Evolutionary conservation across 2,113 vertebrate species (phyloP).

Genomic region (Nibea coibor): DNA sequence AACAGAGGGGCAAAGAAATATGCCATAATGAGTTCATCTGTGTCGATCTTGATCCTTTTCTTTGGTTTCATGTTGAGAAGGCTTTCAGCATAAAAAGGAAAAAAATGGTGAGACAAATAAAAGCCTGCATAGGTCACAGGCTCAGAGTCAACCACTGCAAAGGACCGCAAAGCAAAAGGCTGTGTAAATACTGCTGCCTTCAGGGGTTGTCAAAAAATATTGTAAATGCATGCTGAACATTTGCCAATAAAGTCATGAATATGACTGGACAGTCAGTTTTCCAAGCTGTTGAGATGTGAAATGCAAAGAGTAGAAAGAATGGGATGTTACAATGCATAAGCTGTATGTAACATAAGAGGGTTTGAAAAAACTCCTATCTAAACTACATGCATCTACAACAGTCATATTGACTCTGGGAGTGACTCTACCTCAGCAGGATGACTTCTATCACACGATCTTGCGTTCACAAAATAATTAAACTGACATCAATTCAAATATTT

Average conservation of each 20-base stretch:
- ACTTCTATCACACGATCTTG: background rate
- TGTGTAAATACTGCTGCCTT: background rate
- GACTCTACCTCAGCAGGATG: background rate
- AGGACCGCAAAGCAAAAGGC: background rate
- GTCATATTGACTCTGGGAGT: background rate
- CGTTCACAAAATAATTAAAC: background rate
- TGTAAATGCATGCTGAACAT: slow-evolving; percentile 1
- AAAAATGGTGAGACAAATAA: background rate
- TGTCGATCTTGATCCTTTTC: background rate
- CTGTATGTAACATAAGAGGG: background rate
- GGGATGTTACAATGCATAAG: slow-evolving; percentile 11
- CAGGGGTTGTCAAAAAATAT: slow-evolving; percentile 12
- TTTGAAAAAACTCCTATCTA: background rate
- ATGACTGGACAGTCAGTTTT: slow-evolving; percentile 16
- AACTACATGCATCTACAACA: background rate
- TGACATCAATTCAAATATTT: slow-evolving; percentile 4
- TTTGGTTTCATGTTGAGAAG: slow-evolving; percentile 5
- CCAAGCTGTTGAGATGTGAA: slow-evolving; percentile 16
- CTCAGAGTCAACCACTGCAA: slow-evolving; percentile 4
- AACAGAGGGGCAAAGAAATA: background rate
- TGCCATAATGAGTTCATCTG: background rate
- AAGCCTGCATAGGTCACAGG: background rate
- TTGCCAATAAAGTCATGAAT: slow-evolving; percentile 2
- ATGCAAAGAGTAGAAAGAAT: slow-evolving; percentile 14
- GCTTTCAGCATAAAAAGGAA: slow-evolving; percentile 1